Conservation (phyloP, 23 tunicate species). For the Aplidium turbinatum region DNA sequence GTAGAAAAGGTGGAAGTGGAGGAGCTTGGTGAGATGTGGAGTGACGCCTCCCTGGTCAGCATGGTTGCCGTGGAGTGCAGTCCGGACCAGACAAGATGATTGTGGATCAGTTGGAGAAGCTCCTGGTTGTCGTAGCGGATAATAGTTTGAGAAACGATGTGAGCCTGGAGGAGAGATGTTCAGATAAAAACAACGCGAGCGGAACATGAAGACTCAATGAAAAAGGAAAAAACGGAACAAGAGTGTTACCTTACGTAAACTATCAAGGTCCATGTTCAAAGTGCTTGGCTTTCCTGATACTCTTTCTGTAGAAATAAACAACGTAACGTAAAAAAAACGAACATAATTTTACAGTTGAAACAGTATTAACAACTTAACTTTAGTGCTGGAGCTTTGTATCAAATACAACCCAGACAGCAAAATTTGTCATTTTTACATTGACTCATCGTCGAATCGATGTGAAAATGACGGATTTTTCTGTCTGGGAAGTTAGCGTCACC, state of each 20-base stretch:
- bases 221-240: background rate
- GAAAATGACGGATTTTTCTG: too few relatives aligned
- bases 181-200: background rate
- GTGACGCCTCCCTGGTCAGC: constrained; percentile 61
- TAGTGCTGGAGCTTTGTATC: too few relatives aligned
- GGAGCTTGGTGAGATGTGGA: constrained; percentile 38
- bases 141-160: constrained; percentile 74
- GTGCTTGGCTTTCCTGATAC: constrained; percentile 76
- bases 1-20: constrained; percentile 36
- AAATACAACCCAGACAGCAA: too few relatives aligned
- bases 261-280: constrained; percentile 61
- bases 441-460: too few relatives aligned
- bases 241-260: constrained; percentile 66
- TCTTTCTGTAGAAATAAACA: constrained; percentile 30
- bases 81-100: constrained; percentile 73
- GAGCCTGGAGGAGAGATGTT: constrained; percentile 37
- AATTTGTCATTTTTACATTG: too few relatives aligned
- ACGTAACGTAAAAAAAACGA: too few relatives aligned
- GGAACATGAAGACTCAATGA: background rate
- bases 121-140: constrained; percentile 81
- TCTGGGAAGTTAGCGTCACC: constrained; percentile 35
- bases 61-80: constrained; percentile 48
- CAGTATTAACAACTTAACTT: too few relatives aligned
- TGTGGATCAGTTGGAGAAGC: constrained; percentile 78
- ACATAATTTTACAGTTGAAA: too few relatives aligned